Evolutionary conservation across 1,140 invertebrate genomes (phyloP).

Genomic region (Orussus abietinus): DNA sequence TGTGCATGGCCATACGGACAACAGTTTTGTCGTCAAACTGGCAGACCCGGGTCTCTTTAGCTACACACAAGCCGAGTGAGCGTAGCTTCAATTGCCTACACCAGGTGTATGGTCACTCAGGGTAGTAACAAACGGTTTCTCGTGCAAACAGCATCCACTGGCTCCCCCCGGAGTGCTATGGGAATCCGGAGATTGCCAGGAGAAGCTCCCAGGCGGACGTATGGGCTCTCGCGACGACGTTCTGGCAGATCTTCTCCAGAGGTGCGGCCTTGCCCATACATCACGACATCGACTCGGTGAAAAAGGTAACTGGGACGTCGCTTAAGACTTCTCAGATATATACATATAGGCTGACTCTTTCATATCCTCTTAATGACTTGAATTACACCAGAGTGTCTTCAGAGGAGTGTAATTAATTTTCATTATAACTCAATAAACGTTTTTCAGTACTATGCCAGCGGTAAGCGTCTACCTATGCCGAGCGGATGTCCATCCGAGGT

Average conservation of each 20-base stretch:
- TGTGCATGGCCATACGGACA: slow-evolving; percentile 64
- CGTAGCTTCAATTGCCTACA: too few species aligned
- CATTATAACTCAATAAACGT: slow-evolving; percentile 9
- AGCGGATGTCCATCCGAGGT: slow-evolving; percentile 75
- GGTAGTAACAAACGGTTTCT: too few species aligned
- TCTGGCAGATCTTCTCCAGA: slow-evolving; percentile 86
- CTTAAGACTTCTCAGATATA: not conserved
- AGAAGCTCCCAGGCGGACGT: slow-evolving; percentile 68
- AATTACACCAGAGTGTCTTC: too few species aligned
- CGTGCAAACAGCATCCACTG: too few species aligned
- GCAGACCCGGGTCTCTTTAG: slow-evolving; percentile 66
- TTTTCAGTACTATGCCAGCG: slow-evolving; percentile 63
- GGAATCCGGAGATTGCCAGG: slow-evolving; percentile 63
- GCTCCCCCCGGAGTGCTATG: slow-evolving; percentile 77
- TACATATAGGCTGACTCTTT: too few species aligned
- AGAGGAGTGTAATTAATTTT: slow-evolving; percentile 11
- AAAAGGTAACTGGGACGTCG: slow-evolving; percentile 30
- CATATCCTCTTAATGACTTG: too few species aligned
- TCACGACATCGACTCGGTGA: slow-evolving; percentile 34
- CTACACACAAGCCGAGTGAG: slow-evolving; percentile 65
- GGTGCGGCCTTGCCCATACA: slow-evolving; percentile 53
- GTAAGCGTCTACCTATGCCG: slow-evolving; percentile 72
- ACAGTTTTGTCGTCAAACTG: slow-evolving; percentile 72
- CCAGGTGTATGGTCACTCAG: too few species aligned
- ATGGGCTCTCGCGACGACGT: slow-evolving; percentile 84